Percentiles rank a stretch among this genome's conserved stretches.
Conservation (phyloP, 2,113 vertebrate genomes). For the Ameiurus melas region DNA sequence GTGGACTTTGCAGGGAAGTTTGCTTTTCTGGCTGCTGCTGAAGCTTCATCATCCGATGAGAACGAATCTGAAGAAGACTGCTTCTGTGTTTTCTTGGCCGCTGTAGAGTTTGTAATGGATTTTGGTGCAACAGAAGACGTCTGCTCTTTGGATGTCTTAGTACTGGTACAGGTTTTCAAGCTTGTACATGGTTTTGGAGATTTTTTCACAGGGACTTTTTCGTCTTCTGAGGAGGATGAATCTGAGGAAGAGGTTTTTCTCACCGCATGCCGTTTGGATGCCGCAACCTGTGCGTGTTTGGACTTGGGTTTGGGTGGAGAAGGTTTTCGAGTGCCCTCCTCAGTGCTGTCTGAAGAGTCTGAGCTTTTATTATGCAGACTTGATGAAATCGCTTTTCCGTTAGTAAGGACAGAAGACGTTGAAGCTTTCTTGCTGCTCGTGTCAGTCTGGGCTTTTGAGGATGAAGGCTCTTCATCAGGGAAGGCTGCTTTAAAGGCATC, state of each 20-base stretch:
- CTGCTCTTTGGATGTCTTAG: background rate
- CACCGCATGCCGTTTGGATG: background rate
- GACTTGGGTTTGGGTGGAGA: constrained; percentile 39
- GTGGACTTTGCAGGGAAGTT: background rate
- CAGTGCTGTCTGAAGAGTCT: constrained; percentile 61
- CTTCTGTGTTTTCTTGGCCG: background rate
- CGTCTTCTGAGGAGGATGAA: constrained; percentile 45
- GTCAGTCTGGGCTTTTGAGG: background rate
- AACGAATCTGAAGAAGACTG: constrained; percentile 34
- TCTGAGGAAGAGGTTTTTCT: constrained; percentile 31
- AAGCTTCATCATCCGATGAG: background rate
- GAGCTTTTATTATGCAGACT: constrained; percentile 44
- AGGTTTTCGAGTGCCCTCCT: constrained; percentile 47
- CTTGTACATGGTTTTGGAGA: background rate
- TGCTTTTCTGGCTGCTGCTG: background rate
- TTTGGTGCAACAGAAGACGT: constrained; percentile 10
- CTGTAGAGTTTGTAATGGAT: constrained; percentile 21
- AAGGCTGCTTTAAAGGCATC: constrained; percentile 16
- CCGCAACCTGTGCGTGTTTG: constrained; percentile 33
- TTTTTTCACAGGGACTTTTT: background rate
- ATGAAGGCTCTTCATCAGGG: background rate
- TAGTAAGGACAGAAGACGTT: background rate
- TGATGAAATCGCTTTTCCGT: background rate
- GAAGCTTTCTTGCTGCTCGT: constrained; percentile 49
- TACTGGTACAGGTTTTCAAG: background rate